Base-by-base conservation (phyloP, 1,140 invertebrate species). In the Hylyphantes graminicola region DNA sequence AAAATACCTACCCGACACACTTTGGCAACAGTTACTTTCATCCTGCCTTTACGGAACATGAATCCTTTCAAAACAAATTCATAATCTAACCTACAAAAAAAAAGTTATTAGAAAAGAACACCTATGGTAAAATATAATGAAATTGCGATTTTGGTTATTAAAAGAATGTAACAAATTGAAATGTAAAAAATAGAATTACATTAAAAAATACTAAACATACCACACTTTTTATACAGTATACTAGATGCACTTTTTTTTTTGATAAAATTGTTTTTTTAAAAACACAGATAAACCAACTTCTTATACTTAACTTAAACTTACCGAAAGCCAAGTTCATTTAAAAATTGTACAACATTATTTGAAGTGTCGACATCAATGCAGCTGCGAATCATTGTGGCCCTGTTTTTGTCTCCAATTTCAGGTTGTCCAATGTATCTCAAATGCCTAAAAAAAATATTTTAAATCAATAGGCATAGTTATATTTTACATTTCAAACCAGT, bases 1-100 rank as follows among this genome's bases (percentile, higher is more conserved):
- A 8, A 70, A 53, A 80, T 63, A 72, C 85, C 86, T 89, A 92
- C 92, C 87, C 96, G 96, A 87, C 95, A 97, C 12, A 99, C 94
- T 90, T 98, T 98, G 0, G 96, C 96, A 0, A 98, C 96, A 3
- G 96, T 97, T 3, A 98, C 95, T 90, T 98, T 98, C 95, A 99
- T 97, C 88, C 97, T 92, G 0, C 97, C 97, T 91, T 98, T 98
- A 72, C 96, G 92, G 88, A 98, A 98, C 93, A 98, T 96, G 87
- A 95, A 97, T 15, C 97, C 97, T 90, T 96, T 94, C 0, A 95
- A 93, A 87, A 96, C 95, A 89, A 96, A 98, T 90, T 98, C 97
- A 92, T 96, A 98, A 88, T 98, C 97, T 70, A 91, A 85, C 83
- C 91, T 90, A 75, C 51, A 82, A 85, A 51, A 59, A 21, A 4